Percentiles rank a stretch among this genome's conserved stretches.
Conservation (phyloP, 2,888 invertebrate species). For the Corythucha ciliata region DNA sequence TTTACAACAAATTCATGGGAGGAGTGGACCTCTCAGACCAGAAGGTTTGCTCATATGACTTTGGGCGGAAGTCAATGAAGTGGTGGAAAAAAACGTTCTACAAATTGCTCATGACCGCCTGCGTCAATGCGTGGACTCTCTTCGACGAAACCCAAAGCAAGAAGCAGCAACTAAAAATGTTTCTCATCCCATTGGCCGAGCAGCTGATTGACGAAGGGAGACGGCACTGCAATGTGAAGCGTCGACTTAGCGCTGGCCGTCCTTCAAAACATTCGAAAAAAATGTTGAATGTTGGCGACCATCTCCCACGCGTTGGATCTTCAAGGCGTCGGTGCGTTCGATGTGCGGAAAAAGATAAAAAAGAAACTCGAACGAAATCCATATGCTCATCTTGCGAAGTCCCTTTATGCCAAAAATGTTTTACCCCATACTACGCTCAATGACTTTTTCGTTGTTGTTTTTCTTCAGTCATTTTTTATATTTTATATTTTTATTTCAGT, state of each 20-base stretch:
- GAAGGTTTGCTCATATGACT: constrained; percentile 34
- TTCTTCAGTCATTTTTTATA: no score
- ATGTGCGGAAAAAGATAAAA: not conserved
- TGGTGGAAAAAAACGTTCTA: constrained; percentile 38
- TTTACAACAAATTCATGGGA: constrained; percentile 33
- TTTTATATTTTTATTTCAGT: no score
- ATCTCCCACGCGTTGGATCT: not conserved
- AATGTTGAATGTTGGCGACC: not conserved
- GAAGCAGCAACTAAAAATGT: constrained; percentile 22
- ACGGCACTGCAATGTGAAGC: not conserved
- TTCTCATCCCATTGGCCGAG: constrained; percentile 24
- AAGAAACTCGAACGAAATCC: not conserved
- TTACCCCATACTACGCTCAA: constrained; percentile 2
- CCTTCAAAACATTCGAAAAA: not conserved
- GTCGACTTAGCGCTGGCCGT: not conserved
- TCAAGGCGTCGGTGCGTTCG: not conserved
- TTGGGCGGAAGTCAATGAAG: constrained; percentile 36
- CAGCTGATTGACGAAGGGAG: constrained; percentile 19
- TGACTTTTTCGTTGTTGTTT: no score
- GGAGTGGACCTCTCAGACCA: constrained; percentile 38
- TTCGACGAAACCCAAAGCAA: constrained; percentile 23
- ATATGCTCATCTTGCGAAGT: not conserved
- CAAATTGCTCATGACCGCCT: constrained; percentile 34
- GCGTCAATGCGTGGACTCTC: constrained; percentile 35
- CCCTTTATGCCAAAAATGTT: constrained; percentile 3